Evolutionary conservation across 1,140 invertebrate species (phyloP).

Genomic region (Ruditapes philippinarum): DNA sequence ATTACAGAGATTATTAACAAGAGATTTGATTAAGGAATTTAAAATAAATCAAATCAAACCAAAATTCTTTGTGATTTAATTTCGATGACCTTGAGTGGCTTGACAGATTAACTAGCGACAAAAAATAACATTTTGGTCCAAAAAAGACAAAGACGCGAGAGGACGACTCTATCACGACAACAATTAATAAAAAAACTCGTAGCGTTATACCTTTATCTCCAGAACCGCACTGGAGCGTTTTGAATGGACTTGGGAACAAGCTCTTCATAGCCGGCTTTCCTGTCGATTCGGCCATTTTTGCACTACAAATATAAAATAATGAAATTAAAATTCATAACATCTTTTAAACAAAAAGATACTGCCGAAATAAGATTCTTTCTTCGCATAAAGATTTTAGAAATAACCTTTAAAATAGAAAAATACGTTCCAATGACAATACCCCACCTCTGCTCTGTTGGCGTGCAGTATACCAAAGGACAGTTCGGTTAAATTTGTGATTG

Average conservation of each 20-base stretch:
- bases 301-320: slow-evolving; percentile 1
- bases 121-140: too few relatives aligned
- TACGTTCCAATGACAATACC: slow-evolving; percentile 37
- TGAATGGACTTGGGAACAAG: slow-evolving; percentile 16
- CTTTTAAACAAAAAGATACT: not conserved
- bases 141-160: too few relatives aligned
- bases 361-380: not conserved
- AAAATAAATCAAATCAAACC: too few relatives aligned
- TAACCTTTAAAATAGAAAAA: not conserved
- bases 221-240: slow-evolving; percentile 5
- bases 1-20: too few relatives aligned
- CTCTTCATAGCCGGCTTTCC: not conserved
- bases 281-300: slow-evolving; percentile 28
- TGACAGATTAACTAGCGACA: too few relatives aligned
- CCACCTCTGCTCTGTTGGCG: slow-evolving; percentile 26
- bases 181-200: too few relatives aligned
- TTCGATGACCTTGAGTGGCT: too few relatives aligned
- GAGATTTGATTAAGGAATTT: too few relatives aligned
- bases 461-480: slow-evolving; percentile 35
- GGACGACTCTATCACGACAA: too few relatives aligned
- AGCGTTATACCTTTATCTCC: slow-evolving; percentile 1
- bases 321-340: not conserved
- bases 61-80: too few relatives aligned
- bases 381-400: not conserved
- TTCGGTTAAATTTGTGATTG: slow-evolving; percentile 15